Percentiles rank a stretch among this genome's conserved stretches.
Evolutionary conservation across 1,140 invertebrate species (phyloP).

Genomic region (Drosophila lini): DNA sequence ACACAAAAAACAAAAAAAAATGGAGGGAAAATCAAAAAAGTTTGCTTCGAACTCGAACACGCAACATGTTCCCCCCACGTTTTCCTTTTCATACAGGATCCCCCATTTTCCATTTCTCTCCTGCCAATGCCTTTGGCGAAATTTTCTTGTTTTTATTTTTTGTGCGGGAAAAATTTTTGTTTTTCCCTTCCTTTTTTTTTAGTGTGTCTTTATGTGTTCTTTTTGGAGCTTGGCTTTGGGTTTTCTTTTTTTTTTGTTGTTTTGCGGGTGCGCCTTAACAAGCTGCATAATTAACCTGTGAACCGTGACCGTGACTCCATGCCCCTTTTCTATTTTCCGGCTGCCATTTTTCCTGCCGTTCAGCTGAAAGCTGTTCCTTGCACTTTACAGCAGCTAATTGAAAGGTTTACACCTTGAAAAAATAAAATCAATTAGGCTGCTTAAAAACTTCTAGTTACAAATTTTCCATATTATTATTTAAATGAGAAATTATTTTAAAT

Average conservation of each 20-base stretch:
- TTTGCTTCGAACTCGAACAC: conserved; percentile 46
- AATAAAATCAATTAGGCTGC: neutral
- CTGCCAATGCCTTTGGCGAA: conserved; percentile 4
- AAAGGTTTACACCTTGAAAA: neutral
- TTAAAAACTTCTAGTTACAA: neutral
- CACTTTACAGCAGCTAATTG: conserved; percentile 19
- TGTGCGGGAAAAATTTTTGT: conserved; percentile 4
- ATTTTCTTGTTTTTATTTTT: conserved; percentile 36
- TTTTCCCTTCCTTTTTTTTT: neutral
- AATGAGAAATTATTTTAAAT: neutral
- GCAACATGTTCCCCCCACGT: conserved; percentile 27
- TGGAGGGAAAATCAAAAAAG: conserved; percentile 2
- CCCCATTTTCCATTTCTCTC: neutral
- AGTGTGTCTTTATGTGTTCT: neutral
- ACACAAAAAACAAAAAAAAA: neutral
- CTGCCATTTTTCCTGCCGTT: neutral
- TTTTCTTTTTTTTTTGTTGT: neutral
- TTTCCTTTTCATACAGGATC: neutral
- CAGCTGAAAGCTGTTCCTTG: conserved; percentile 4
- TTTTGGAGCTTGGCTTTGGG: conserved; percentile 15
- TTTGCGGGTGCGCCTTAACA: conserved; percentile 37
- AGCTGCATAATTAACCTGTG: conserved; percentile 54
- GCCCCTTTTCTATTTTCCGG: conserved; percentile 18
- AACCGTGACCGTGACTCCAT: conserved; percentile 38
- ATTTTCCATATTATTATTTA: neutral